These are phyloP conservation scores for Adelognathus sp. DNA, from an alignment of 2,888 invertebrate genomes.

Conservation along the genomic window DNA sequence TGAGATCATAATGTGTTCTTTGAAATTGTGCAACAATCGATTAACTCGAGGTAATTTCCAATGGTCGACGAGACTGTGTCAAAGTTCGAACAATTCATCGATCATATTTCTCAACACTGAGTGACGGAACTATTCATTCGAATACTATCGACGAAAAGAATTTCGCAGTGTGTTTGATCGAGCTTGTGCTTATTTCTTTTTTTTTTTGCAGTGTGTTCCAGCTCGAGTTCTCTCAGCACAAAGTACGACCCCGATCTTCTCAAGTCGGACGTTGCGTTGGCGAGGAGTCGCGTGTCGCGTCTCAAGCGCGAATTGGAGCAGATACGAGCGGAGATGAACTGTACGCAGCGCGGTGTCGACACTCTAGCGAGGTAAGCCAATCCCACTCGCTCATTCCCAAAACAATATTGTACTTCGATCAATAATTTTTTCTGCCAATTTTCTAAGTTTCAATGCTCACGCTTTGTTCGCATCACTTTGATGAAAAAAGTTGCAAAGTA, in stretches of 20 bases:
- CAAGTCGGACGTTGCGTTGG: constrained; percentile 94
- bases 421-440: too few species aligned
- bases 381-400: too few species aligned
- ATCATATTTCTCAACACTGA: neutral
- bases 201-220: constrained; percentile 89
- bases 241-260: constrained; percentile 97
- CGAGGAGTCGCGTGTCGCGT: constrained; percentile 93
- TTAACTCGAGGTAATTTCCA: neutral
- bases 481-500: too few species aligned
- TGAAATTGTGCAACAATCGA: neutral
- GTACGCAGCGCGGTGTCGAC: constrained; percentile 95
- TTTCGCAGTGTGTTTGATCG: neutral
- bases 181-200: constrained; percentile 53
- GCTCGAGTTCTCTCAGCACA: constrained; percentile 92
- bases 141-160: neutral
- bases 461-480: too few species aligned
- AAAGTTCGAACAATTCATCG: neutral
- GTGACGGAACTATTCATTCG: neutral
- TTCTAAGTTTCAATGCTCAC: too few species aligned
- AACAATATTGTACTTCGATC: too few species aligned
- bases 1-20: too few species aligned
- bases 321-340: constrained; percentile 94
- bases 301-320: constrained; percentile 95
- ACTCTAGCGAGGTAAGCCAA: constrained; percentile 92
- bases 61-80: neutral